A percentile compares a stretch with the other conserved stretches of the same genome.
phyloP scores from a whole-genome alignment of 1,140 invertebrate genomes.

The Maniola jurtina region DNA sequence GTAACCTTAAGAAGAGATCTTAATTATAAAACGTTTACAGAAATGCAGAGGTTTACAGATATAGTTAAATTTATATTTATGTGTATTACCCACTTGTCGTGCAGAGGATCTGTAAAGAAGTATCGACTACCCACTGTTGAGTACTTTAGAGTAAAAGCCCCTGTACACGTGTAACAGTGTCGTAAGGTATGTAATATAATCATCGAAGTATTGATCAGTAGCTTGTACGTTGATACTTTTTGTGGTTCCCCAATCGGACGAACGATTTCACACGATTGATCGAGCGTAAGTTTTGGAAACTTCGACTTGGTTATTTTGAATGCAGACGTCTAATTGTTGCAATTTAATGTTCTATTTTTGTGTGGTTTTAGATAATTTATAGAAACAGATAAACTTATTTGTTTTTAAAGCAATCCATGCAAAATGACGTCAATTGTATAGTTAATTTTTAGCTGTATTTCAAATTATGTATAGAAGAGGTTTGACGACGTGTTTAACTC shows the following conservation, averaged over 20 bases:
- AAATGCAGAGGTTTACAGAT: conserved; percentile 65
- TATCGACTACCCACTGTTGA: not conserved
- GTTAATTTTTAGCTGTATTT: conserved; percentile 51
- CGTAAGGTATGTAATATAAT: too few relatives aligned
- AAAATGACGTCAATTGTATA: conserved; percentile 44
- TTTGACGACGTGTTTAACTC: not conserved
- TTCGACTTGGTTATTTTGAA: conserved; percentile 16
- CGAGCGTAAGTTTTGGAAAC: not conserved
- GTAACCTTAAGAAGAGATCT: conserved; percentile 63
- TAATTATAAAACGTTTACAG: conserved; percentile 64
- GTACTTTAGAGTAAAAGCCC: not conserved
- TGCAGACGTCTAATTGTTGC: conserved; percentile 51
- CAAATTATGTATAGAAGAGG: conserved; percentile 21
- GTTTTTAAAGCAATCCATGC: conserved; percentile 42
- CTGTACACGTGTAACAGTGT: too few relatives aligned
- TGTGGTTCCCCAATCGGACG: not conserved
- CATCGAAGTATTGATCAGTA: too few relatives aligned
- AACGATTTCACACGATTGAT: not conserved
- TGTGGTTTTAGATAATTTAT: conserved; percentile 32
- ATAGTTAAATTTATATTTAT: conserved; percentile 58
- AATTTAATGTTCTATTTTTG: conserved; percentile 52
- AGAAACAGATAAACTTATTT: conserved; percentile 43
- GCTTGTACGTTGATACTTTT: not conserved
- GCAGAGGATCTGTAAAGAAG: not conserved
- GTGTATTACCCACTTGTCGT: not conserved